These are phyloP conservation scores for Penaeus chinensis DNA, from an alignment of 1,140 invertebrate genomes.

Conservation along the genomic window DNA sequence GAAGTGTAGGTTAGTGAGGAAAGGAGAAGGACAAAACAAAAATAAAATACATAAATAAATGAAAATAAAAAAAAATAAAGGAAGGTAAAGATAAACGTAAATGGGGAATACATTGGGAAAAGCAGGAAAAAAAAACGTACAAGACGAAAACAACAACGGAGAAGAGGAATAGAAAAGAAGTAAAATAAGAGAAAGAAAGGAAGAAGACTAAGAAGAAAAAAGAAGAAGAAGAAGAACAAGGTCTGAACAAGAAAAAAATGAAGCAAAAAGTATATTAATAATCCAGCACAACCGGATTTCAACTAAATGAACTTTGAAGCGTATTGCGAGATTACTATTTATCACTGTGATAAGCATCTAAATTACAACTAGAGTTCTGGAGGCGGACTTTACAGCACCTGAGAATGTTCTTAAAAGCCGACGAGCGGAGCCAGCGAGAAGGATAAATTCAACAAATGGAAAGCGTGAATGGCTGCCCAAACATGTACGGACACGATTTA, in stretches of 20 bases:
- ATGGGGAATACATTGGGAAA: not conserved
- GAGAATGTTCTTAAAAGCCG: not conserved
- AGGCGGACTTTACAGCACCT: slow-evolving; percentile 21
- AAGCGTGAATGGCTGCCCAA: too few species aligned
- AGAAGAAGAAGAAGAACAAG: too few species aligned
- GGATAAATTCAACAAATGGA: too few species aligned
- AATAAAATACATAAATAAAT: not conserved
- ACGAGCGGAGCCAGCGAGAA: too few species aligned
- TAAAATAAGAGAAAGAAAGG: too few species aligned
- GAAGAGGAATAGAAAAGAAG: too few species aligned
- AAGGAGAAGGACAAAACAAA: not conserved
- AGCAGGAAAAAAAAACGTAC: not conserved
- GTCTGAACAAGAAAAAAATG: too few species aligned
- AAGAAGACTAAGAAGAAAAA: too few species aligned
- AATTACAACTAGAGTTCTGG: slow-evolving; percentile 6
- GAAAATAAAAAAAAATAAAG: too few species aligned
- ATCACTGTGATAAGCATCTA: slow-evolving; percentile 10
- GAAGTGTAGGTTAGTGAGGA: not conserved
- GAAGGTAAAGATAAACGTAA: not conserved
- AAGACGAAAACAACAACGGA: not conserved
- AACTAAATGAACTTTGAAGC: slow-evolving; percentile 18
- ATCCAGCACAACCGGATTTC: slow-evolving; percentile 15
- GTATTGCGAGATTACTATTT: not conserved
- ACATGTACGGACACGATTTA: too few species aligned
- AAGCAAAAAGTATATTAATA: too few species aligned